A percentile compares a stretch with the other conserved stretches of the same genome.
These are phyloP conservation scores for Dromiciops gliroides DNA, from an alignment of 2,113 vertebrate genomes.

Conservation along the genomic window DNA sequence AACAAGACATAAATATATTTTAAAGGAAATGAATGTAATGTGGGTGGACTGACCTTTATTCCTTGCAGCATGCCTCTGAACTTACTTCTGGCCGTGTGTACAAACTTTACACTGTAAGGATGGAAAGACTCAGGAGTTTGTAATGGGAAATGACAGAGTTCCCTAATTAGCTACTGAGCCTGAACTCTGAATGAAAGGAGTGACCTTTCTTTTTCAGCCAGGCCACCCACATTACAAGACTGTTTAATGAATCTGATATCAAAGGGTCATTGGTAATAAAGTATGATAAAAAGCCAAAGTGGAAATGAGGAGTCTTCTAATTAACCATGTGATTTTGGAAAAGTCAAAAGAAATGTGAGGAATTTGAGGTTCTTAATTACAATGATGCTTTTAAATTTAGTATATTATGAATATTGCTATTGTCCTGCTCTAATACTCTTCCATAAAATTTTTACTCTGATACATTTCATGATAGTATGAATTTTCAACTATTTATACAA, in stretches of 20 bases:
- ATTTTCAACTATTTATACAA: not conserved
- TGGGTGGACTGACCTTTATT: not conserved
- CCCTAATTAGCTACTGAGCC: not conserved
- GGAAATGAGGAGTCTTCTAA: too few species aligned
- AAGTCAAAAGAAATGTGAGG: not conserved
- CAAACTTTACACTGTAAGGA: not conserved
- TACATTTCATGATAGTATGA: not conserved
- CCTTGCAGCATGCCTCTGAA: not conserved
- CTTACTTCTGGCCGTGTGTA: not conserved
- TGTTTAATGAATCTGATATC: not conserved
- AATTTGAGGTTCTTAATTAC: not conserved
- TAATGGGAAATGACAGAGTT: not conserved
- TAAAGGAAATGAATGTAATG: not conserved
- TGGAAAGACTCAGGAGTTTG: not conserved
- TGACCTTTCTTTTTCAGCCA: not conserved
- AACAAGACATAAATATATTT: constrained; percentile 18
- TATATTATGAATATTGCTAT: not conserved
- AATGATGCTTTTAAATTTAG: not conserved
- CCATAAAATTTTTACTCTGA: not conserved
- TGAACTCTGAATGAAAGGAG: not conserved
- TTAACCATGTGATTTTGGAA: too few species aligned
- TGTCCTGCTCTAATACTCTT: too few species aligned
- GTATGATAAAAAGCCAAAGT: too few species aligned
- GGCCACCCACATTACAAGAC: not conserved
- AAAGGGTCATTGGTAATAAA: not conserved